Conservation (phyloP, 1,140 invertebrate genomes). For the Chlorops oryzae region DNA sequence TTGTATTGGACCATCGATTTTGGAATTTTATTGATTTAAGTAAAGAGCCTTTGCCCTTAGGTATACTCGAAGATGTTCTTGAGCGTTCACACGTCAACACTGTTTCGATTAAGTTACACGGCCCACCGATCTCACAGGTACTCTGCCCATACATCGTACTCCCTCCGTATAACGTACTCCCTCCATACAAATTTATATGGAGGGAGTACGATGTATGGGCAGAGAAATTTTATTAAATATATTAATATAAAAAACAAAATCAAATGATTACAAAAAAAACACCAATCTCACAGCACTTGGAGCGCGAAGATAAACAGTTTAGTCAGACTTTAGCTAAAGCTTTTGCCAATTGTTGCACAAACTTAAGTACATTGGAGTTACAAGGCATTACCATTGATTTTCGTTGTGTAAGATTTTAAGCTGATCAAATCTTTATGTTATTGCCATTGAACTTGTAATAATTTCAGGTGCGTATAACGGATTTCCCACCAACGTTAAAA, state of each 20-base stretch:
- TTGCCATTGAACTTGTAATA: neutral
- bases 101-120: conserved; percentile 48
- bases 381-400: conserved; percentile 51
- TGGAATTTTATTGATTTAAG: conserved; percentile 52
- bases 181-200: no score
- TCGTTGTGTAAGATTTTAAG: conserved; percentile 40
- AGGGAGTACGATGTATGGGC: no score
- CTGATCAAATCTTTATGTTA: neutral
- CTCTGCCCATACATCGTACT: no score
- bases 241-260: no score
- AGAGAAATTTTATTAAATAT: no score
- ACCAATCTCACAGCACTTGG: conserved; percentile 32
- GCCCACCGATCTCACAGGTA: conserved; percentile 32
- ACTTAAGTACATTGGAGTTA: conserved; percentile 50
- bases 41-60: conserved; percentile 34
- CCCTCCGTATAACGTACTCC: no score
- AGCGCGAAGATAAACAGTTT: conserved; percentile 35
- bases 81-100: conserved; percentile 49
- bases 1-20: conserved; percentile 51
- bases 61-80: conserved; percentile 48
- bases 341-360: conserved; percentile 39
- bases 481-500: conserved; percentile 54
- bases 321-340: conserved; percentile 28
- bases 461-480: conserved; percentile 49
- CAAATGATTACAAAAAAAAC: no score